Evolutionary conservation across 2,113 vertebrate genomes (phyloP).

Genomic region (Salvelinus alpinus): DNA sequence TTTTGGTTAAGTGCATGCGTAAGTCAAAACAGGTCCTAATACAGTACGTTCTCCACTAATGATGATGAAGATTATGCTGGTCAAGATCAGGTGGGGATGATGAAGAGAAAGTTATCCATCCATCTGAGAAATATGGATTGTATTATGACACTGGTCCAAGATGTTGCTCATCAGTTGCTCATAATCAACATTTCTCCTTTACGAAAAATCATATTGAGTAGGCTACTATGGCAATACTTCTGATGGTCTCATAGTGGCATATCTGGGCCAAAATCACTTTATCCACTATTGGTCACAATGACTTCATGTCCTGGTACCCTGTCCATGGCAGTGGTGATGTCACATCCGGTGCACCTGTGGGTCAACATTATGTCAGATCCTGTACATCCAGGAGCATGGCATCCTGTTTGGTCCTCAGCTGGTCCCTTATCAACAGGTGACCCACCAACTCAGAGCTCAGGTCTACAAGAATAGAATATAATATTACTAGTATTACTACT

Average conservation of each 20-base stretch:
- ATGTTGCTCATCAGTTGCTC: background rate
- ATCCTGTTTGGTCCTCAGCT: slow-evolving; percentile 75
- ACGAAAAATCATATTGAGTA: background rate
- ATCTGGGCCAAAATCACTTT: background rate
- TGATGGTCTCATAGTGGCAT: background rate
- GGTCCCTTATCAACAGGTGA: slow-evolving; percentile 71
- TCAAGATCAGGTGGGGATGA: background rate
- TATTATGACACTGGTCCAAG: background rate
- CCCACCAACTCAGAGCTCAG: slow-evolving; percentile 72
- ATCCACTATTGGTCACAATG: background rate
- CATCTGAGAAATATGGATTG: background rate
- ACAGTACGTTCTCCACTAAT: background rate
- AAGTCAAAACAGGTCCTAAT: background rate
- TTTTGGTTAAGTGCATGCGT: slow-evolving; percentile 5
- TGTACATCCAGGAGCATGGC: slow-evolving; percentile 77
- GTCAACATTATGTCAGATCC: slow-evolving; percentile 67
- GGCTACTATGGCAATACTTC: background rate
- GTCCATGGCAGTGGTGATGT: no score
- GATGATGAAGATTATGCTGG: background rate
- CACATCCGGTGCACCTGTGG: slow-evolving; percentile 33
- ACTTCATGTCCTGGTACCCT: background rate
- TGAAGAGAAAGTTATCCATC: background rate
- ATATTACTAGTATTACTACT: no score
- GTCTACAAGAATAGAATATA: slow-evolving; percentile 43
- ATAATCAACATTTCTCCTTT: background rate